Percentiles rank a stretch among this genome's conserved stretches.
phyloP scores from a whole-genome alignment of 1,140 invertebrate genomes.

The Mamestra configurata region DNA sequence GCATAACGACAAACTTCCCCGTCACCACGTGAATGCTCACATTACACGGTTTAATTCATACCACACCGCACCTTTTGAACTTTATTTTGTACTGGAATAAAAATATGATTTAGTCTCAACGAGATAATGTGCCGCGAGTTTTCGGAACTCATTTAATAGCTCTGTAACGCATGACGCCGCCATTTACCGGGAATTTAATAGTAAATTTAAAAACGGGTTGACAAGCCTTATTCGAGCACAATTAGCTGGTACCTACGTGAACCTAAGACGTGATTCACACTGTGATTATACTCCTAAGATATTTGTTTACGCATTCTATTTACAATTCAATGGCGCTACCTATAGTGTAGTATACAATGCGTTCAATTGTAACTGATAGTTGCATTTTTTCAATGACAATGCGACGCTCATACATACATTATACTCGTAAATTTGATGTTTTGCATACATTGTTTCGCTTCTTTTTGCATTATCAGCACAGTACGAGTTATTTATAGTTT shows the following conservation, averaged over 20 bases:
- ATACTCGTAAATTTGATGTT: constrained; percentile 10
- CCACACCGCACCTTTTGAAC: neutral
- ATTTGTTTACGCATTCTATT: constrained; percentile 42
- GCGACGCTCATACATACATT: constrained; percentile 10
- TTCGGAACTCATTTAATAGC: constrained; percentile 15
- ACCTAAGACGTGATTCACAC: constrained; percentile 9
- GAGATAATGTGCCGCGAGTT: neutral
- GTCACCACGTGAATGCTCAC: neutral
- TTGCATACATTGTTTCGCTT: constrained; percentile 26
- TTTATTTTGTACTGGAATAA: neutral
- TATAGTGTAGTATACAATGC: constrained; percentile 32
- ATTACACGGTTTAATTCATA: neutral
- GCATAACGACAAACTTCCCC: neutral
- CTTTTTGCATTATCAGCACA: neutral
- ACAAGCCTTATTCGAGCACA: neutral
- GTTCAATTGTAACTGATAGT: constrained; percentile 28
- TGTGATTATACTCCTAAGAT: constrained; percentile 21
- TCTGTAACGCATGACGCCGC: neutral
- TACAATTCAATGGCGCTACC: constrained; percentile 39
- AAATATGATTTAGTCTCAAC: neutral
- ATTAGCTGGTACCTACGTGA: neutral
- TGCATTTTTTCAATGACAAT: constrained; percentile 36
- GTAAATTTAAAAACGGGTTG: constrained; percentile 10
- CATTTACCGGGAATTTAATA: constrained; percentile 9
- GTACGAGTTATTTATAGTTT: constrained; percentile 9